Evolutionary conservation across 2,888 invertebrate genomes (phyloP).

Genomic region (Buathra laborator): DNA sequence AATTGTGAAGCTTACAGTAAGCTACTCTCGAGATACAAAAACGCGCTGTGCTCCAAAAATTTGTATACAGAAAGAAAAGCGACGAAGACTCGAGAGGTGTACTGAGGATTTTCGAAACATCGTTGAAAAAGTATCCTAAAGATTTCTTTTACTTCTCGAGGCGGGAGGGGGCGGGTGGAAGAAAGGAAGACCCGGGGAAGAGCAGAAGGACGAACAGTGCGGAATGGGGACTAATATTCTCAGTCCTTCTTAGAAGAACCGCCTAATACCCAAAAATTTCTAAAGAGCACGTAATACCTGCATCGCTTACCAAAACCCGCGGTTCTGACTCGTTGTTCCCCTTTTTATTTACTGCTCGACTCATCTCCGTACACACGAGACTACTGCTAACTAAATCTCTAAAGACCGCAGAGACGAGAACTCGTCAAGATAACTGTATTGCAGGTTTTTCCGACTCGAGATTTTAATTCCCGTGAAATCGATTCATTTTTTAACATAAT

Average conservation of each 20-base stretch:
- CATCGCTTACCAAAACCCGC: constrained; percentile 27
- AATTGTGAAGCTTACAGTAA: not conserved
- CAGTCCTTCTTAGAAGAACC: constrained; percentile 55
- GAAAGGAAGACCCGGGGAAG: constrained; percentile 12
- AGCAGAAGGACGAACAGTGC: constrained; percentile 43
- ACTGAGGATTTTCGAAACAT: not conserved
- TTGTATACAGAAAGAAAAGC: not conserved
- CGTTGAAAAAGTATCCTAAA: constrained; percentile 5
- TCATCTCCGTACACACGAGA: not conserved
- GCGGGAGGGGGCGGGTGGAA: not conserved
- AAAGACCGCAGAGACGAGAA: not conserved
- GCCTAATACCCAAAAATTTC: constrained; percentile 58
- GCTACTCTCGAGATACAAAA: not conserved
- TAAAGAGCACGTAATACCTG: constrained; percentile 65
- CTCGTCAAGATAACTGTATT: not conserved
- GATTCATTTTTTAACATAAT: too few relatives aligned
- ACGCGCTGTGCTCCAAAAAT: not conserved
- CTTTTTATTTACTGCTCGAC: constrained; percentile 10
- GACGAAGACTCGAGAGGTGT: not conserved
- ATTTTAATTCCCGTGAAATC: too few relatives aligned
- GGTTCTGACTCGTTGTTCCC: not conserved
- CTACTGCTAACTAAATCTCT: not conserved
- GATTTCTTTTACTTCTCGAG: not conserved
- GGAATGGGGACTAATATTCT: constrained; percentile 55
- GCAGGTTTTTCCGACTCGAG: not conserved